Conservation (phyloP, 1,140 invertebrate species). For the Heliconius nattereri region DNA sequence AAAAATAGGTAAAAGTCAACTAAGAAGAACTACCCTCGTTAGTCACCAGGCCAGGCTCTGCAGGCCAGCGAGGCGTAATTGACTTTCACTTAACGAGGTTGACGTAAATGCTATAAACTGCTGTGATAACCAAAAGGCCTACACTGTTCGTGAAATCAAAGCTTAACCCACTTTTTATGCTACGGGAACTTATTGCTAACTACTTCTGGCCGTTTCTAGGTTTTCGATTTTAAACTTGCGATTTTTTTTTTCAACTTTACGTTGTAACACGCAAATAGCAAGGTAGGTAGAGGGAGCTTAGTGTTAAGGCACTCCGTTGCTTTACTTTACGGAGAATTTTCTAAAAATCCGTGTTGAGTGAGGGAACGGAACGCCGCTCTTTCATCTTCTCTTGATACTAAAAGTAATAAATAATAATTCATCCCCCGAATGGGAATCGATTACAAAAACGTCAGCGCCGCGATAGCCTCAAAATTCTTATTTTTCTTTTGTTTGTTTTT, state of each 20-base stretch:
- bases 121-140: slow-evolving; percentile 22
- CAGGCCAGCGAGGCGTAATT: slow-evolving; percentile 16
- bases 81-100: slow-evolving; percentile 25
- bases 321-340: too few species aligned
- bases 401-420: too few species aligned
- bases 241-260: background rate
- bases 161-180: slow-evolving; percentile 23
- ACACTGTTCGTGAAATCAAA: slow-evolving; percentile 21
- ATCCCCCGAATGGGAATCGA: background rate
- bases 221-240: background rate
- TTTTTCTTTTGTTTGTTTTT: too few species aligned
- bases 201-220: background rate
- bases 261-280: too few species aligned
- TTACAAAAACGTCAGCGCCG: too few species aligned
- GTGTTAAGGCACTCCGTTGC: too few species aligned
- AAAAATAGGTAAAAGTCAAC: slow-evolving; percentile 9
- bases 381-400: too few species aligned
- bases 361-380: too few species aligned
- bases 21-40: slow-evolving; percentile 7
- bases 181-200: background rate
- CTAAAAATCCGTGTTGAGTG: too few species aligned
- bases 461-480: too few species aligned
- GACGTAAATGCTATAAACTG: slow-evolving; percentile 16
- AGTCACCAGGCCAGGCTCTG: background rate
- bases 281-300: too few species aligned